Conservation (phyloP, 2,888 invertebrate species). For the Stictocephala bisonia region DNA sequence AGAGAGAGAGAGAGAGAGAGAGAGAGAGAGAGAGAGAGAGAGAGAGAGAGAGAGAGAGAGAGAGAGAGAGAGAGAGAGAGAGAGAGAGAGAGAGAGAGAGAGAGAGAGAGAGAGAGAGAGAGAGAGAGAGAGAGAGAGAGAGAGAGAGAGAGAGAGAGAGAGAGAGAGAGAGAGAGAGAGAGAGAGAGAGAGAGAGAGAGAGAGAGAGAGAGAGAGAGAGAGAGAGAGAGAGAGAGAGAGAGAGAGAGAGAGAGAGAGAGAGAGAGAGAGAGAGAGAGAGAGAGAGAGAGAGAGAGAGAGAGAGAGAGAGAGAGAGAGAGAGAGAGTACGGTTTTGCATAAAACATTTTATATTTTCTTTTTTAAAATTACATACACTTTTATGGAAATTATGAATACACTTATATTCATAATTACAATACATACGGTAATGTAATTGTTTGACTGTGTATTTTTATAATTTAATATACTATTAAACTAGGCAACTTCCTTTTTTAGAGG, state of each 20-base stretch:
- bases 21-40: too few relatives aligned
- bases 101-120: background rate
- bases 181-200: background rate
- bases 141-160: background rate
- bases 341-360: too few relatives aligned
- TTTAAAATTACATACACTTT: too few relatives aligned
- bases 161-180: background rate
- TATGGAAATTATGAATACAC: too few relatives aligned
- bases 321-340: background rate
- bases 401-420: too few relatives aligned
- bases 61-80: background rate
- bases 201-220: background rate
- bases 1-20: too few relatives aligned
- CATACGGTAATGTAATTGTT: too few relatives aligned
- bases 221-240: background rate
- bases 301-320: background rate
- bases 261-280: background rate
- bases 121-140: background rate
- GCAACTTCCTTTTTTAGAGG: too few relatives aligned
- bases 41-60: too few relatives aligned
- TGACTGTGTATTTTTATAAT: too few relatives aligned
- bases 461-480: too few relatives aligned
- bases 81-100: background rate
- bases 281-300: background rate
- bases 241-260: background rate